Percentiles rank a stretch among this genome's conserved stretches.
Evolutionary conservation across 2,888 invertebrate genomes (phyloP).

Genomic region (Lasioglossum lativentre): DNA sequence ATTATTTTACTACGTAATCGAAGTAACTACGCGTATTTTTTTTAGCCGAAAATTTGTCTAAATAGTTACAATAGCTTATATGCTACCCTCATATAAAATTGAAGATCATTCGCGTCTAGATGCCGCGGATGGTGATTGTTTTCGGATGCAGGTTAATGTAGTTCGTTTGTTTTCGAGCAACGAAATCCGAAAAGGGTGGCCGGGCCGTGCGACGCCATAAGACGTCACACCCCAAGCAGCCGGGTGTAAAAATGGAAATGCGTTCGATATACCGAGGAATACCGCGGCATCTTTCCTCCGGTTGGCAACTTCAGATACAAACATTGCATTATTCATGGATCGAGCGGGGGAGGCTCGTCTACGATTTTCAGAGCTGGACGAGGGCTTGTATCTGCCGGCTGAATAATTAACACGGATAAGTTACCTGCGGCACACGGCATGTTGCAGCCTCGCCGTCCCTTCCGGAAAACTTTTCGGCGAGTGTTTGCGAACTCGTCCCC

Average conservation of each 20-base stretch:
- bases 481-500: background rate
- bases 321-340: conserved; percentile 77
- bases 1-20: too few relatives aligned
- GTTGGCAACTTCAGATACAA: conserved; percentile 71
- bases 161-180: background rate
- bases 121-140: too few relatives aligned
- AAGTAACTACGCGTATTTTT: too few relatives aligned
- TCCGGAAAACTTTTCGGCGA: conserved; percentile 30
- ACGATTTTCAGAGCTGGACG: conserved; percentile 39
- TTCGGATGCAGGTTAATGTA: background rate
- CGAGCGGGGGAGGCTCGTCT: conserved; percentile 5
- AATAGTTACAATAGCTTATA: too few relatives aligned
- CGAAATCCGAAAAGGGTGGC: background rate
- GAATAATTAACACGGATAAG: conserved; percentile 76
- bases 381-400: conserved; percentile 30
- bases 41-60: too few relatives aligned
- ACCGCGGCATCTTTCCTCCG: conserved; percentile 63
- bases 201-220: background rate
- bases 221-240: background rate
- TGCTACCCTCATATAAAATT: too few relatives aligned
- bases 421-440: conserved; percentile 56
- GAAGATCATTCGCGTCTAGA: too few relatives aligned
- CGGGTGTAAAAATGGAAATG: conserved; percentile 13
- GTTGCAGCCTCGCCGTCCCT: background rate
- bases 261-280: conserved; percentile 33